Conservation (phyloP, 2,797 vertebrate species). For the Amniataba percoides region DNA sequence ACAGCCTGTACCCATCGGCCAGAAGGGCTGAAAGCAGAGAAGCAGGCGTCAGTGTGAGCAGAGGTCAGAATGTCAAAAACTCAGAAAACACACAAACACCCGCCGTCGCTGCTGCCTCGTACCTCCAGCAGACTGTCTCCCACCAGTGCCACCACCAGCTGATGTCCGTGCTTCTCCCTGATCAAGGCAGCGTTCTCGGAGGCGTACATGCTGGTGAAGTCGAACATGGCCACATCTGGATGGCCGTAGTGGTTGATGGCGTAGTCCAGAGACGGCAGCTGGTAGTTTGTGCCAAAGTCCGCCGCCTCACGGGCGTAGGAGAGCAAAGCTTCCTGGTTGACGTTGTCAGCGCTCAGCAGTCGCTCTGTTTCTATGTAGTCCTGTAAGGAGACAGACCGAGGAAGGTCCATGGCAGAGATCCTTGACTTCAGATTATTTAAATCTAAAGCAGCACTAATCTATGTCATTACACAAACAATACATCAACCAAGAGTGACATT, state of each 20-base stretch:
- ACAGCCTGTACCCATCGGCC: conserved; percentile 99
- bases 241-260: conserved; percentile 95
- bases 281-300: conserved; percentile 97
- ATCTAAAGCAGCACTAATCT: neutral
- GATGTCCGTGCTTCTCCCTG: conserved; percentile 90
- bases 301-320: conserved; percentile 96
- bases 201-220: conserved; percentile 98
- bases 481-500: neutral
- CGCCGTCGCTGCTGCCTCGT: neutral
- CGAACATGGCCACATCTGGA: conserved; percentile 98
- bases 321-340: conserved; percentile 92
- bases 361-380: conserved; percentile 93
- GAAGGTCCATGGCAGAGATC: neutral
- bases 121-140: conserved; percentile 98
- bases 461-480: neutral
- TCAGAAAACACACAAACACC: neutral
- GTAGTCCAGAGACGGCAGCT: conserved; percentile 96
- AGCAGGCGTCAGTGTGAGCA: conserved; percentile 2
- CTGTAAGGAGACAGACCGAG: conserved; percentile 68
- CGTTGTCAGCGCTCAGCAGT: conserved; percentile 91
- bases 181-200: conserved; percentile 95
- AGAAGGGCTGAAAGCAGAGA: conserved; percentile 91
- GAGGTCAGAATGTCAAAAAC: neutral
- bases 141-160: conserved; percentile 93
- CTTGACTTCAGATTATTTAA: neutral